Evolutionary conservation across 2,113 vertebrate species (phyloP), one percentile per base, ranked within the genome.

Genomic region (Malurus cyaneus): DNA sequence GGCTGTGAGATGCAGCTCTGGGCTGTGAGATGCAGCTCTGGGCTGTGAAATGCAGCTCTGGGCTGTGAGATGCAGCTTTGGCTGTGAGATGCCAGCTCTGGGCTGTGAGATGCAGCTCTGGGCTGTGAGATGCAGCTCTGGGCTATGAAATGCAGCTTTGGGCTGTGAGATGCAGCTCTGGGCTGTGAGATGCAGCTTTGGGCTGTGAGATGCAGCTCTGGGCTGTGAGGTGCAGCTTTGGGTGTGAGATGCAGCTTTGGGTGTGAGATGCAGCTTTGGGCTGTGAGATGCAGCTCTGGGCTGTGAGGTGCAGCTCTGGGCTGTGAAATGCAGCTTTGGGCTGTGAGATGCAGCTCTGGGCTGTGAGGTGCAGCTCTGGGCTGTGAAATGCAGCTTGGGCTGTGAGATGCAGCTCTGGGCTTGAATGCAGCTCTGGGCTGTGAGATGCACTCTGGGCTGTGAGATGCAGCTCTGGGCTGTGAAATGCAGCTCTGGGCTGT

Each of bases 361-460:
- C 5, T 10, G 21, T 1, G 1, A 4, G 39, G 14, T 57, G 2
- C 36, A 36, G n/a, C 36, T 36, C 36, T 36, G 36, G 36, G 36
- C 36, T 36, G 36, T 36, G 36, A 36, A 9, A 36, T 36, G 36
- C 20, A 80, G 23, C 46, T 47, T 5, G 44, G 23, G 8, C 16
- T 0, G 3, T 28, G 18, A 44, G 36, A 36, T 44, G 6, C 26
- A 29, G 8, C 4, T 31, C 1, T 5, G 72, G n/a, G 11, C 26
- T 1, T 26, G 21, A 60, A 49, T 36, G 19, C 25, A 47, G 5
- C 9, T 60, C 0, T 7, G 44, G n/a, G 9, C 11, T 0, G 0
- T 32, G 11, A 26, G 56, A 42, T 52, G 14, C n/a, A 69, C 47
- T 50, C 0, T 4, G 66, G n/a, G 24, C n/a, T 5, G 8, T 49